Evolutionary conservation across 2,888 invertebrate genomes (phyloP).

Genomic region (Acronicta leporina): DNA sequence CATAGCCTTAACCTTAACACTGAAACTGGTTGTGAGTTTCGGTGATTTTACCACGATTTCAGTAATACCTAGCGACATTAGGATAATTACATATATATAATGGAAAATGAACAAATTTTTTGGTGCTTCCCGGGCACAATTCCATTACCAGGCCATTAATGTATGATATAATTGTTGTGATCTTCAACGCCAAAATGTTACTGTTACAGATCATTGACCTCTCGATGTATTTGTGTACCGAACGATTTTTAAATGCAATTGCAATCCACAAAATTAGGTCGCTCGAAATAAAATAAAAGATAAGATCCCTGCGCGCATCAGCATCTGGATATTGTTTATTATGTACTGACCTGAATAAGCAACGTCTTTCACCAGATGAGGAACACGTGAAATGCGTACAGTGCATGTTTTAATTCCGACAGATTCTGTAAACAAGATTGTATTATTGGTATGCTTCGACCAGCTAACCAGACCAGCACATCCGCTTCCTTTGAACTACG

Average conservation of each 20-base stretch:
- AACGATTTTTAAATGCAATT: slow-evolving; percentile 19
- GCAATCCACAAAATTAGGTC: slow-evolving; percentile 33
- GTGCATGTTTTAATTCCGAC: slow-evolving; percentile 75
- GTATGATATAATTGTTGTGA: slow-evolving; percentile 27
- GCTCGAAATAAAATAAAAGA: slow-evolving; percentile 40
- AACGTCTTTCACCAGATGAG: slow-evolving; percentile 58
- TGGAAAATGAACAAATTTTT: not conserved
- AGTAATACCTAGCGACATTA: not conserved
- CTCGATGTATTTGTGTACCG: slow-evolving; percentile 18
- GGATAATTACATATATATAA: not conserved
- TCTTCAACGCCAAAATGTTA: slow-evolving; percentile 35
- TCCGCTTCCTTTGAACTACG: slow-evolving; percentile 61
- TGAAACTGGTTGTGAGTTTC: no score
- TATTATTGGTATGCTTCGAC: slow-evolving; percentile 66
- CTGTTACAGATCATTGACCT: slow-evolving; percentile 34
- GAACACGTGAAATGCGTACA: slow-evolving; percentile 54
- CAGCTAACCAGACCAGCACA: slow-evolving; percentile 67
- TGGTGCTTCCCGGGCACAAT: slow-evolving; percentile 28
- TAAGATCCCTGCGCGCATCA: slow-evolving; percentile 34
- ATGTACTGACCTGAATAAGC: slow-evolving; percentile 67
- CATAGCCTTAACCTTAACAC: no score
- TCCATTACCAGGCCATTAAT: slow-evolving; percentile 27
- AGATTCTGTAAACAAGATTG: slow-evolving; percentile 73
- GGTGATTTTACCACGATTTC: no score
- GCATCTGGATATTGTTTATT: slow-evolving; percentile 65